Evolutionary conservation across 2,113 vertebrate genomes (phyloP), one percentile per base, ranked within the genome.

Genomic region (Microtus richardsoni): DNA sequence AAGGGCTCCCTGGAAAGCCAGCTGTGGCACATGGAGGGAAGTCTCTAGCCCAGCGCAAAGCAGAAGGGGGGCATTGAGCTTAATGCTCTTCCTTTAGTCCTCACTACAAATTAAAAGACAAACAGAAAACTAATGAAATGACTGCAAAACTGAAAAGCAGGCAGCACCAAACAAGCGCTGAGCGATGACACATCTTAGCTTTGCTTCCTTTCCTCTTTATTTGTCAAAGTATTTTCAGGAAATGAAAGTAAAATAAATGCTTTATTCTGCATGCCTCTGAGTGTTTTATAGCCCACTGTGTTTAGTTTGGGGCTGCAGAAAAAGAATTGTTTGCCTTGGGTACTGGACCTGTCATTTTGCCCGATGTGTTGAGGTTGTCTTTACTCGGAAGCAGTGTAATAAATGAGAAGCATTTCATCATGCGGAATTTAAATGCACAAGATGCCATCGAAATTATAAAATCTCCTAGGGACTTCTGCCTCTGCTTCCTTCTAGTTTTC

Each of bases 151-250:
- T 95, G 75, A 86, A 95, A 91, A 84, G 36, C 6, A 89, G 24
- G 41, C n/a, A 82, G 52, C 64, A 79, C 62, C 64, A 74, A 44
- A 95, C 87, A 82, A 26, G 94, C 93, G 7, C 64, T 71, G 62
- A 78, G 26, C 92, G 64, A 66, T 33, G 88, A 30, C 58, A 85
- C 75, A 92, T 47, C 4, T 30, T 11, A 49, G 17, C 28, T 83
- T 17, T 21, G 7, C 73, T 52, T 6, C 36, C 21, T 62, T 58
- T 39, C 36, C 64, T 58, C 24, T 75, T 77, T 91, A n/a, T 8
- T 75, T 88, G 49, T 95, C 52, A 86, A 97, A 93, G 41, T 60
- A 79, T 44, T 91, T 82, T 84, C 30, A 90, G 92, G n/a, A 39
- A 64, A 91, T 73, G 74, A 83, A 88, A 77, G 52, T 44, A 44